Evolutionary conservation across 1,140 invertebrate genomes (phyloP).

Genomic region (Eupristina koningsbergeri): DNA sequence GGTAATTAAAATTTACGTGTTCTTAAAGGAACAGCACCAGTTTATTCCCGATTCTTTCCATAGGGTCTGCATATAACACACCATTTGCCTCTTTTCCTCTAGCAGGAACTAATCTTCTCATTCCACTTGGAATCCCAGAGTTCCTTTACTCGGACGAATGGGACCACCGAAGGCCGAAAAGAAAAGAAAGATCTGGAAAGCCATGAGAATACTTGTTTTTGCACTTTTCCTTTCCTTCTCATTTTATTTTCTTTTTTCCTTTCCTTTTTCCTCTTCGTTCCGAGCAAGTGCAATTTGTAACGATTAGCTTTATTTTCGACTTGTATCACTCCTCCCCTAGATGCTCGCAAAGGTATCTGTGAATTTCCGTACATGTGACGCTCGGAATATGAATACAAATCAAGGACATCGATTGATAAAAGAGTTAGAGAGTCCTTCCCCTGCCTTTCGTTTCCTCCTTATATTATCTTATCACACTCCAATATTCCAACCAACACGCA

Average conservation of each 20-base stretch:
- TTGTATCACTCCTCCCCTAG: background rate
- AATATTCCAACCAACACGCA: no score
- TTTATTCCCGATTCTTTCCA: background rate
- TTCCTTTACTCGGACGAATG: no score
- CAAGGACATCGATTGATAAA: background rate
- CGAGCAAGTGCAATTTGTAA: slow-evolving; percentile 22
- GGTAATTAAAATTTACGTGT: no score
- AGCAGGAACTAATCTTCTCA: background rate
- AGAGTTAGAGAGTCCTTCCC: no score
- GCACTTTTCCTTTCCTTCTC: background rate
- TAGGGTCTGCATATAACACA: background rate
- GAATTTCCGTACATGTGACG: background rate
- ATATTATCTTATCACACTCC: no score
- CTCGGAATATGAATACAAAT: background rate
- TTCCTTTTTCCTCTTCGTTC: slow-evolving; percentile 12
- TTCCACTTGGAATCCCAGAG: background rate
- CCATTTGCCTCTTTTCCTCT: background rate
- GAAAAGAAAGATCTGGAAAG: background rate
- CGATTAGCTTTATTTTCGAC: slow-evolving; percentile 37
- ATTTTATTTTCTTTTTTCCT: background rate
- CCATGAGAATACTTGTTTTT: background rate
- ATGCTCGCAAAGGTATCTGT: background rate
- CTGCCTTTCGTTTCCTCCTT: no score
- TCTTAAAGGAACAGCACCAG: no score
- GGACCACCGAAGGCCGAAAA: no score